Conservation (phyloP, 2,888 invertebrate species). For the Cheilosia impressa region DNA sequence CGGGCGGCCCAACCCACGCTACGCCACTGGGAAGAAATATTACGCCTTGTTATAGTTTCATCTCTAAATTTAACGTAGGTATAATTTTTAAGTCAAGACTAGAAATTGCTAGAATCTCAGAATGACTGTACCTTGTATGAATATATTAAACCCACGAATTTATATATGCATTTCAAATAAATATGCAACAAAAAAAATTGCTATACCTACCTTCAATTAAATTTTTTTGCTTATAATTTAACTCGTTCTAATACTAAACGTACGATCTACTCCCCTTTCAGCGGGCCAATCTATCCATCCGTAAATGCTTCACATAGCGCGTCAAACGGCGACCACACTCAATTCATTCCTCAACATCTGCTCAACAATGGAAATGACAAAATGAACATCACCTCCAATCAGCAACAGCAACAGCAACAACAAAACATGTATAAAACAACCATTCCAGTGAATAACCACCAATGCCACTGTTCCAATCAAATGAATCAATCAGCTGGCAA, state of each 20-base stretch:
- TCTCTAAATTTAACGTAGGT: no score
- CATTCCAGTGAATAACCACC: conserved; percentile 80
- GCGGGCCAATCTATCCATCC: conserved; percentile 80
- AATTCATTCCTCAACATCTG: conserved; percentile 78
- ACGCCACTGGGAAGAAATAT: no score
- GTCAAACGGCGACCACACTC: conserved; percentile 78
- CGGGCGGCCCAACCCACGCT: no score
- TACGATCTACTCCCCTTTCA: conserved; percentile 17
- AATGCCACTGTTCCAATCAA: conserved; percentile 72
- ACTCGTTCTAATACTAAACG: background rate
- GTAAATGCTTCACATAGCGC: conserved; percentile 79
- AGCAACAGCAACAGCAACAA: conserved; percentile 72
- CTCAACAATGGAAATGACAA: conserved; percentile 49
- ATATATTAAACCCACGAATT: no score
- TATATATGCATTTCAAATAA: no score
- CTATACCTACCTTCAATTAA: background rate
- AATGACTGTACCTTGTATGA: no score
- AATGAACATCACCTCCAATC: conserved; percentile 60
- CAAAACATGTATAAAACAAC: conserved; percentile 80
- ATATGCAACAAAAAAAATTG: background rate
- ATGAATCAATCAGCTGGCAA: conserved; percentile 64
- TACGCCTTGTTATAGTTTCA: no score
- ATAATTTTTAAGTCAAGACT: no score
- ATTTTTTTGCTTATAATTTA: background rate
- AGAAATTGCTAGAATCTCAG: no score